phyloP scores from a whole-genome alignment of 2,797 vertebrate species.

The Ambastaia sidthimunki region DNA sequence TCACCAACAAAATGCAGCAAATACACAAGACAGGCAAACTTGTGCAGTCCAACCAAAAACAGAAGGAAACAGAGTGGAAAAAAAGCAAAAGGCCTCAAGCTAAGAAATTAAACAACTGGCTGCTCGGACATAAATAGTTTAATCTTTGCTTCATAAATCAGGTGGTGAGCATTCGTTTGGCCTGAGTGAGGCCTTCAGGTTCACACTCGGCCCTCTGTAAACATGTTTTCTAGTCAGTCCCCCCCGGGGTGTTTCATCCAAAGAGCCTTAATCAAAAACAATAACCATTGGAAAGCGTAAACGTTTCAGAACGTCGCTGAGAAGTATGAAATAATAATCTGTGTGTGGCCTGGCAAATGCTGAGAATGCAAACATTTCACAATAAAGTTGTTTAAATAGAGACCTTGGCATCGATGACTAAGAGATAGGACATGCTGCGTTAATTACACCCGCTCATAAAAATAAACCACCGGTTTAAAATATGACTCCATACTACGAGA shows the following conservation, averaged over 20 bases:
- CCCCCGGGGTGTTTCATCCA: conserved; percentile 72
- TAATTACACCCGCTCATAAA: conserved; percentile 96
- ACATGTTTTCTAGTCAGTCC: conserved; percentile 67
- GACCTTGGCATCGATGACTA: conserved; percentile 92
- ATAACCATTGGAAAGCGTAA: conserved; percentile 90
- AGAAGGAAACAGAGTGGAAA: conserved; percentile 27
- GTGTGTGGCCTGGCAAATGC: conserved; percentile 96
- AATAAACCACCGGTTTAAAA: conserved; percentile 94
- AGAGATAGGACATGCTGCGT: conserved; percentile 97
- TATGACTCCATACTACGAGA: conserved; percentile 77
- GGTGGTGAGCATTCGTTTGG: conserved; percentile 68
- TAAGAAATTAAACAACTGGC: conserved; percentile 71
- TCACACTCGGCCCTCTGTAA: conserved; percentile 75
- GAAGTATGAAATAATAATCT: conserved; percentile 97
- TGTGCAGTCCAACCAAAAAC: conserved; percentile 16
- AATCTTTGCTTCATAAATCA: conserved; percentile 74
- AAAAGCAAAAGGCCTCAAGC: conserved; percentile 65
- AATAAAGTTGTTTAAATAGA: conserved; percentile 99
- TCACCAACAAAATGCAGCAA: conserved; percentile 26
- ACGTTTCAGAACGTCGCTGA: conserved; percentile 86
- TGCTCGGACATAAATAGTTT: conserved; percentile 72
- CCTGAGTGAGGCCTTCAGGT: conserved; percentile 70
- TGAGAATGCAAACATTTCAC: conserved; percentile 99
- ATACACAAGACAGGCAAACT: conserved; percentile 42
- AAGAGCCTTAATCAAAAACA: conserved; percentile 98